Conservation (phyloP, 2,113 vertebrate genomes). For the Pogonocichla stellata region DNA sequence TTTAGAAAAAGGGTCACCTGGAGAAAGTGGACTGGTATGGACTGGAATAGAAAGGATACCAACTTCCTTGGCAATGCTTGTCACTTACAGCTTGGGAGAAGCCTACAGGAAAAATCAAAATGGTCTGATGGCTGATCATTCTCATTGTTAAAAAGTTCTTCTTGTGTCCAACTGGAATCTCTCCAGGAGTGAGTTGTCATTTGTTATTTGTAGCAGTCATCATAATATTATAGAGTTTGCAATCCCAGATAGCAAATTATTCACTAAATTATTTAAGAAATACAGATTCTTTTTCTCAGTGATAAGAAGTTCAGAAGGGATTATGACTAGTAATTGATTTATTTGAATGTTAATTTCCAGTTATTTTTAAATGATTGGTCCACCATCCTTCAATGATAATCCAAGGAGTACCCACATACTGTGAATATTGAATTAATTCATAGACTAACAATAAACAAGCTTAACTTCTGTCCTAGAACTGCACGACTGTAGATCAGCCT, state of each 20-base stretch:
- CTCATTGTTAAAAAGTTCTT: not conserved
- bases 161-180: not conserved
- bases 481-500: not conserved
- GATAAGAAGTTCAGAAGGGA: not conserved
- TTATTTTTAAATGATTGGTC: not conserved
- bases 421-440: not conserved
- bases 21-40: not conserved
- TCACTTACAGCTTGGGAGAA: not conserved
- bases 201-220: not conserved
- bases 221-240: not conserved
- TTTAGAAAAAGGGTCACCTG: not conserved
- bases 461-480: not conserved
- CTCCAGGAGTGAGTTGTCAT: not conserved
- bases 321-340: not conserved
- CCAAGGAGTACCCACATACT: not conserved
- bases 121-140: not conserved
- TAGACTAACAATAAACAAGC: not conserved
- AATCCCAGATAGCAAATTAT: not conserved
- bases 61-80: not conserved
- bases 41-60: not conserved
- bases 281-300: not conserved
- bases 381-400: not conserved
- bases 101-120: not conserved
- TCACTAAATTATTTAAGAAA: not conserved
- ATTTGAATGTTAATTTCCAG: not conserved